Evolutionary conservation across 2,113 vertebrate species (phyloP).

Genomic region (Podiceps cristatus): DNA sequence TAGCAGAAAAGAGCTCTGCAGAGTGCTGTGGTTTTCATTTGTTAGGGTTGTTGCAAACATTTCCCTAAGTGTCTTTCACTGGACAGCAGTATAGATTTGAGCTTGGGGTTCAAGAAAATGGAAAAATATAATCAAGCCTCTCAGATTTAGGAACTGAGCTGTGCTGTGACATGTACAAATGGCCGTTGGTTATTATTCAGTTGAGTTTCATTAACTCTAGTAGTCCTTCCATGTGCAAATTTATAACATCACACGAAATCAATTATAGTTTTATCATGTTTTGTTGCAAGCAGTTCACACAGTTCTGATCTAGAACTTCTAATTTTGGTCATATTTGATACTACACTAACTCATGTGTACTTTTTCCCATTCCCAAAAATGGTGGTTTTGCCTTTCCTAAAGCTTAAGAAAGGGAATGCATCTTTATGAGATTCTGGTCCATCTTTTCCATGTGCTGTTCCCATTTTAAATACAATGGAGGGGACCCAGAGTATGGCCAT

Average conservation of each 20-base stretch:
- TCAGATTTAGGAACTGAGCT: not conserved
- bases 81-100: not conserved
- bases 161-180: not conserved
- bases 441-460: not conserved
- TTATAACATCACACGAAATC: not conserved
- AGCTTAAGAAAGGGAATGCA: not conserved
- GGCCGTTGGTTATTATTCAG: not conserved
- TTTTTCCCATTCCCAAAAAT: not conserved
- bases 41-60: constrained; percentile 19
- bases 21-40: constrained; percentile 43
- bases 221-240: not conserved
- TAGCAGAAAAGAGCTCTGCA: constrained; percentile 42
- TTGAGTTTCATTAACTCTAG: not conserved
- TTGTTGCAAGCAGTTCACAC: not conserved
- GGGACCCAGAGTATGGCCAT: fast-evolving
- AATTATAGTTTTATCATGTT: not conserved
- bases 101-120: not conserved
- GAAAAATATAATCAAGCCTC: not conserved
- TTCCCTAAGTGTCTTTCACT: not conserved
- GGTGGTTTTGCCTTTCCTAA: not conserved
- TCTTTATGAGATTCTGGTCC: not conserved
- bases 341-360: not conserved
- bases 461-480: not conserved
- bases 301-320: not conserved
- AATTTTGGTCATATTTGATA: not conserved